Base-by-base conservation (phyloP, 1,140 invertebrate genomes). In the Bombus confusus region DNA sequence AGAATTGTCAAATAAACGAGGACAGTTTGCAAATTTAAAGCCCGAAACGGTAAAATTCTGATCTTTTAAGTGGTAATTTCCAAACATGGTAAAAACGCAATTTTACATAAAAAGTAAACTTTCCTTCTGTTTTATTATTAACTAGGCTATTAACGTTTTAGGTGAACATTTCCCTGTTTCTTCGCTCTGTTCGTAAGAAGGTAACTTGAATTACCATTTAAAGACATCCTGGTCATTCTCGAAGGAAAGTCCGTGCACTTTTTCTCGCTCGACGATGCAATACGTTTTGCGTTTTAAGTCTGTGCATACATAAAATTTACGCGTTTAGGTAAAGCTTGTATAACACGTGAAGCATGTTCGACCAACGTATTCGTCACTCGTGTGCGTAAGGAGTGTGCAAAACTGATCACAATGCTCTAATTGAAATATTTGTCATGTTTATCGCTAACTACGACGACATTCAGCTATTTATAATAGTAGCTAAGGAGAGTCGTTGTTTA, bases 381-480 rank as follows among this genome's bases (percentile, higher is more conserved):
- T 22, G 2, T 25, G 25, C 22, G 80, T 39, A 59, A 64, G 69
- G 22, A 10, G 57, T 76, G 72, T 83, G 37, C 59, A 31, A 39
- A 77, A 83, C 34, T 28, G 73, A 52, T 75, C 41, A 34, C 25
- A 9, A 81, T 66, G 12, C 22, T 37, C 73, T 66, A 64, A 77
- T 76, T 52, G 43, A 57, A 75, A 43, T 22, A 28, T 37, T 66
- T 34, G 59, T 76, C 41, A 25, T 52, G 39, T 77, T 83, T n/a
- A 5, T 66, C 41, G 31, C 25, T 3, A 47, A 59, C 15, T 39
- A 28, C 18, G 57, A 18, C 12, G 47, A 2, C 10, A 28, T 64
- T n/a, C 22, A 15, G 13, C 1, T 69, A 47, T 69, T 57, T 37
- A 37, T 39, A 22, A 52, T 52, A 8, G 5, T 8, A 22, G 22